Conservation (phyloP, 2,888 invertebrate species). For the Pogonocherus hispidulus region DNA sequence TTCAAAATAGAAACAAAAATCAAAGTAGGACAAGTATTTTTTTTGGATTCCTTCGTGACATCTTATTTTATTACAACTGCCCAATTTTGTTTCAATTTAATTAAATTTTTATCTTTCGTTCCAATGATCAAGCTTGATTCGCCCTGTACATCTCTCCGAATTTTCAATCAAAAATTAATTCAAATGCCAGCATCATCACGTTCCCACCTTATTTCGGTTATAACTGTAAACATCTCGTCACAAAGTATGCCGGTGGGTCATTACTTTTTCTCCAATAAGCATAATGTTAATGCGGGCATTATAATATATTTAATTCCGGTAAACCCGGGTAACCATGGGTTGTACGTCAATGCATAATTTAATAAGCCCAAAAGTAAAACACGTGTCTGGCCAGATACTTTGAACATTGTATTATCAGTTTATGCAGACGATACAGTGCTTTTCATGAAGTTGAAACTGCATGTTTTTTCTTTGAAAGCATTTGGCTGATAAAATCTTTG, state of each 20-base stretch:
- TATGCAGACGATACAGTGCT: no score
- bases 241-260: constrained; percentile 26
- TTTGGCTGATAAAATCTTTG: no score
- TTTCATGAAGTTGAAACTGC: no score
- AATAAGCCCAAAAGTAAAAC: not conserved
- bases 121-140: no score
- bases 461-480: no score
- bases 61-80: no score
- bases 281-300: constrained; percentile 11
- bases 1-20: no score
- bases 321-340: not conserved
- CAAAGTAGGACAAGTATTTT: no score
- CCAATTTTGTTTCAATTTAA: no score
- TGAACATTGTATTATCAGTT: no score
- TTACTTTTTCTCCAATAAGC: constrained; percentile 19
- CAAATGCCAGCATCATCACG: not conserved
- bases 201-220: not conserved
- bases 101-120: no score
- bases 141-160: not conserved
- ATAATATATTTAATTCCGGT: constrained; percentile 1
- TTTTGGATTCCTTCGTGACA: no score
- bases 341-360: not conserved
- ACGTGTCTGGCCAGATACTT: not conserved
- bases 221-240: constrained; percentile 14
- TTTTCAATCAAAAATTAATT: constrained; percentile 1